Percentiles rank a stretch among this genome's conserved stretches.
phyloP scores from a whole-genome alignment of 2,113 vertebrate genomes.

The Procavia capensis region DNA sequence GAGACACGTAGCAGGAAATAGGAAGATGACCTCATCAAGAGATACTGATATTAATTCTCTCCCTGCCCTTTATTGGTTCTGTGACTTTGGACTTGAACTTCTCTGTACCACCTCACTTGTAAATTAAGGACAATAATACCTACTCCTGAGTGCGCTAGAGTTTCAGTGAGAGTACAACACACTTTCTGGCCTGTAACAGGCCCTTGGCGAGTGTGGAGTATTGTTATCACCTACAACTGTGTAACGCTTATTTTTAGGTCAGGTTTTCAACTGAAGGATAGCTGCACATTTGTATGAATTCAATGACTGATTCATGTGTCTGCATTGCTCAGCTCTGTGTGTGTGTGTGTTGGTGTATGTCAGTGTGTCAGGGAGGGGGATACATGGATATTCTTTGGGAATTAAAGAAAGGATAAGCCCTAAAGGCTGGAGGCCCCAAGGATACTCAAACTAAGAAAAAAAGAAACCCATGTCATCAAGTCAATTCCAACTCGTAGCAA shows the following conservation, averaged over 20 bases:
- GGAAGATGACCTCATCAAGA: not conserved
- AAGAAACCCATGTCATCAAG: no score
- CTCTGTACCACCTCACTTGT: not conserved
- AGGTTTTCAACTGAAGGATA: not conserved
- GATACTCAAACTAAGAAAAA: no score
- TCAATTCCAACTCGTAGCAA: no score
- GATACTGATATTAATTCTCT: not conserved
- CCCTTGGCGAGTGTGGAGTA: not conserved
- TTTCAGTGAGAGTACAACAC: not conserved
- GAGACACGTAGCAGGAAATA: not conserved
- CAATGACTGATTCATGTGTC: not conserved
- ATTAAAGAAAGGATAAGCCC: not conserved
- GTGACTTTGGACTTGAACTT: not conserved
- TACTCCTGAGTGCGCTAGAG: not conserved
- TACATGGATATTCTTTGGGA: not conserved
- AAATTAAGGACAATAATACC: not conserved
- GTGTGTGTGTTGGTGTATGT: no score
- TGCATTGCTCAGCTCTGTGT: no score
- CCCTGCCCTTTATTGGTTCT: no score
- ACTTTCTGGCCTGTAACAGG: not conserved
- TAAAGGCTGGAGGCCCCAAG: not conserved
- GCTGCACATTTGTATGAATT: not conserved
- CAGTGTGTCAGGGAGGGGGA: no score
- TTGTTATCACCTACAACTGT: no score
- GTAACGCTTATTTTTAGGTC: not conserved